Conservation (phyloP, 2,113 vertebrate genomes). For the Leptodactylus fuscus region DNA sequence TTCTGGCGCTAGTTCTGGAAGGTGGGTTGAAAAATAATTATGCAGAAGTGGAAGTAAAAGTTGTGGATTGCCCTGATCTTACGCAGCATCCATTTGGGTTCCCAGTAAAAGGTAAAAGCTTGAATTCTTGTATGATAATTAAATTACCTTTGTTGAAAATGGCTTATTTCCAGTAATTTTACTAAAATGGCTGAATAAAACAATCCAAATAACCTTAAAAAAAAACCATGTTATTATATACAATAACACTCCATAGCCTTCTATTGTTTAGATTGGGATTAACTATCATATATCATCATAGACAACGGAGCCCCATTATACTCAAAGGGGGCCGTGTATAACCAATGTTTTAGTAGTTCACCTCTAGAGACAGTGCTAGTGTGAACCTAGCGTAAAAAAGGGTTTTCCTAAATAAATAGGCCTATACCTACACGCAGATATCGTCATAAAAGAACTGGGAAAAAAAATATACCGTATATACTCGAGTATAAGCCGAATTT, state of each 20-base stretch:
- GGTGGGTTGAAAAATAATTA: conserved; percentile 87
- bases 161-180: not conserved
- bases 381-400: too few species aligned
- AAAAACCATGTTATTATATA: not conserved
- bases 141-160: not conserved
- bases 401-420: too few species aligned
- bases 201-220: too few species aligned
- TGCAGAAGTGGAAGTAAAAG: conserved; percentile 85
- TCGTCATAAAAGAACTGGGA: too few species aligned
- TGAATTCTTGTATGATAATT: not conserved
- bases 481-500: too few species aligned
- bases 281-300: too few species aligned
- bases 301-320: too few species aligned
- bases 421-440: too few species aligned
- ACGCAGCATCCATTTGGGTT: conserved; percentile 88
- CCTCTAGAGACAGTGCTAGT: too few species aligned
- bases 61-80: conserved; percentile 93
- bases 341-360: too few species aligned
- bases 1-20: conserved; percentile 81
- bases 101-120: conserved; percentile 92
- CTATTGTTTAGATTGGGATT: not conserved
- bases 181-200: not conserved
- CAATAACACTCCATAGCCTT: not conserved
- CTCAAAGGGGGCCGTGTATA: too few species aligned
- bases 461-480: too few species aligned